Conservation (phyloP, 2,113 vertebrate genomes). For the Thamnophis sirtalis region DNA sequence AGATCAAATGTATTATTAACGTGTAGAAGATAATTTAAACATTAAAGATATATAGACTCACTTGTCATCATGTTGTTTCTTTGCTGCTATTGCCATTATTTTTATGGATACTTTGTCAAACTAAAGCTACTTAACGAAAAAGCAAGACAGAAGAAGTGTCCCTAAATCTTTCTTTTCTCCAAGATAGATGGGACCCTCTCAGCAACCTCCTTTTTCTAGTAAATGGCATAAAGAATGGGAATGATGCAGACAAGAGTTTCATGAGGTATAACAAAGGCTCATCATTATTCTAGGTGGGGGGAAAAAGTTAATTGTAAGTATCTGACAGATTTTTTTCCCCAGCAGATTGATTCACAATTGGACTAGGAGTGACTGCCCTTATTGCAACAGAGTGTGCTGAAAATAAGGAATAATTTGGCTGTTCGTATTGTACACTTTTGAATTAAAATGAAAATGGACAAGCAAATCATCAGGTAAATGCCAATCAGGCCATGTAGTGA, state of each 20-base stretch:
- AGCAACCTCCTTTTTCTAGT: background rate
- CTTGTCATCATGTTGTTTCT: background rate
- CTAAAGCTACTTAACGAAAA: background rate
- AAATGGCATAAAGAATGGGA: background rate
- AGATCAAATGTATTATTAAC: background rate
- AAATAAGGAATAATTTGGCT: background rate
- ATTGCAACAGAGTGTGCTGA: background rate
- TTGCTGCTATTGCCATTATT: background rate
- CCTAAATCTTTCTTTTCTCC: background rate
- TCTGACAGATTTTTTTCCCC: background rate
- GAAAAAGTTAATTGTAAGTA: background rate
- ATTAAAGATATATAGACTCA: background rate
- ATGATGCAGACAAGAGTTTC: background rate
- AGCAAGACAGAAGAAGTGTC: background rate
- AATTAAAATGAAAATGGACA: background rate
- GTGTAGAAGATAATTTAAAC: background rate
- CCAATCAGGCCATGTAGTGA: background rate
- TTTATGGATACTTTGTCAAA: background rate
- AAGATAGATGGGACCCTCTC: background rate
- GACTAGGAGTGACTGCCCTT: background rate
- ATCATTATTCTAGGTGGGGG: background rate
- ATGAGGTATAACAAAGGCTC: background rate
- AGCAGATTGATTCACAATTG: background rate
- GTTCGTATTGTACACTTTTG: background rate
- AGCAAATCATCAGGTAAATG: background rate